Evolutionary conservation across 2,888 invertebrate genomes (phyloP), one percentile per base, ranked within the genome.

Genomic region (Ennomos quercinarius): DNA sequence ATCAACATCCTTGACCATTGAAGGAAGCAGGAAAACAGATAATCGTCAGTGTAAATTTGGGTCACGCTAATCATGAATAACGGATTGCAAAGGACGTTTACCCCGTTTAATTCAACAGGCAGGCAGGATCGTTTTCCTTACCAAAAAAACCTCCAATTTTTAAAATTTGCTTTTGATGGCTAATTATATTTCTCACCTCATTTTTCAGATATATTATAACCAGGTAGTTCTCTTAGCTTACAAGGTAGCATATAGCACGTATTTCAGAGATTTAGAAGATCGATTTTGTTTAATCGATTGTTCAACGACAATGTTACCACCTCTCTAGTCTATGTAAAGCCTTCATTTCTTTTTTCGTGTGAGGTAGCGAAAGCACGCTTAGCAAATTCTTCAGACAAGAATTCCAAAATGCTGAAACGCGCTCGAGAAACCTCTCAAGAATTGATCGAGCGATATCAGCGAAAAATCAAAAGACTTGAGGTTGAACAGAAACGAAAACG

Each of bases 51-150:
- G 43, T 39, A 48, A 44, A 42, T 45, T 51, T 11, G 6, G 27
- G 27, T 27, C 36, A 45, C 52, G 53, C 59, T 41, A 42, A 57
- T 49, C 8, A 43, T 8, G 34, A 39, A 56, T 40, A 12, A 36
- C 46, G 44, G 38, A 59, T 27, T 17, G 40, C 50, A 50, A 46
- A 55, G 60, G 55, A 58, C 54, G 46, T 57, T 61, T 59, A 63
- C 48, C 60, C 47, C 48, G 39, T 54, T 44, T 52, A 43, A 35
- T 50, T 39, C 48, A 49, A 12, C n/a, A n/a, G n/a, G n/a, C 50
- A 61, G 45, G 17, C 50, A 61, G 45, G 43, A 57, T 57, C 37
- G 37, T 53, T 55, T 45, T 49, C 55, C 54, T 54, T 17, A 17
- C 17, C 17, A 17, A 17, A 17, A 17, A 17, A 17, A 17, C 4